Base-by-base conservation (phyloP, 2,888 invertebrate genomes). In the Ceramica pisi region DNA sequence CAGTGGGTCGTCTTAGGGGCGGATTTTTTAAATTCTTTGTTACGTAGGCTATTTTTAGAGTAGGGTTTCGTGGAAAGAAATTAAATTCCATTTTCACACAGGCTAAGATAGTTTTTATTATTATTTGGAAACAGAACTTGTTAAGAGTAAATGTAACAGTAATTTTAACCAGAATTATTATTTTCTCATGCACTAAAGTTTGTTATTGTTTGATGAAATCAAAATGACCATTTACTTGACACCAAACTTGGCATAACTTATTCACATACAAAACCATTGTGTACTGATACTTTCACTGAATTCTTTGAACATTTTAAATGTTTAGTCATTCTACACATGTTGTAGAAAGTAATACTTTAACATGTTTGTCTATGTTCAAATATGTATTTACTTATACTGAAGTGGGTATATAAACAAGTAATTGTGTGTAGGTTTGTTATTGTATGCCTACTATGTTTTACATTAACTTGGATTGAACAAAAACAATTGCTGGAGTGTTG, bases 271-370 rank as follows among this genome's bases (percentile, higher is more conserved):
- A 48, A 64, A 66, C 53, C 35, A 77, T 76, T 71, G 60, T 69
- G 50, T 50, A 10, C 35, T 46, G 38, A 10, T 55, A 81, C 82
- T 82, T 82, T 82, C 78, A 74, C 83, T 80, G 48, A 21, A 46
- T 65, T 68, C 70, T 69, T 78, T 57, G 31, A 62, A 62, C 62
- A 67, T 67, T 71, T 76, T 6, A 31, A 4, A 31, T 74, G 77
- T 65, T 67, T 71, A 61, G 81, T 82, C 68, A 73, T 74, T 75
- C 67, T 26, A 53, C 50, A 59, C 60, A 38, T 71, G 23, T 44
- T 63, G 60, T 69, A 67, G 81, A 81, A 77, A 83, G 81, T 67
- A 56, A 68, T 72, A 76, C 72, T 71, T 61, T 51, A 71, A 62
- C 44, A 61, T 66, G 51, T 68, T 76, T 76, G 53, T 51, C 21